Evolutionary conservation across 2,113 vertebrate genomes (phyloP).

Genomic region (Lasiurus cinereus): DNA sequence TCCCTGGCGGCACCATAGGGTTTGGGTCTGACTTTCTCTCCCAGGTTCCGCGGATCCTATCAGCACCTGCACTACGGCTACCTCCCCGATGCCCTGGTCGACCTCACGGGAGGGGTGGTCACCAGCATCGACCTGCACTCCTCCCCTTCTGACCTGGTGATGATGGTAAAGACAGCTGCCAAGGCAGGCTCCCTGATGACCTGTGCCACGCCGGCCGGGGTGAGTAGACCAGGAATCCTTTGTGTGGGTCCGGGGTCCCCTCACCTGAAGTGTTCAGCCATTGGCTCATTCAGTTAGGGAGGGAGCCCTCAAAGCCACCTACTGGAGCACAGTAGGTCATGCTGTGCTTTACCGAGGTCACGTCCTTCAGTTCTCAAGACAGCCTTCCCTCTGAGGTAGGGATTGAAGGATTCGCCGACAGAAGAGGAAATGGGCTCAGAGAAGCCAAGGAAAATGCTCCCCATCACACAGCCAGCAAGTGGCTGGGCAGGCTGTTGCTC

Average conservation of each 20-base stretch:
- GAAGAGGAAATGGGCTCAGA: not conserved
- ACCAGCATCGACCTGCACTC: slow-evolving; percentile 83
- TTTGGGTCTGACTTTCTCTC: not conserved
- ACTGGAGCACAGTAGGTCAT: accelerated
- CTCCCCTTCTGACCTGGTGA: slow-evolving; percentile 84
- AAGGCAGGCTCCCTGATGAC: slow-evolving; percentile 88
- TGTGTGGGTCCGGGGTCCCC: not conserved
- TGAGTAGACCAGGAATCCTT: slow-evolving; percentile 77
- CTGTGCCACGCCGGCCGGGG: slow-evolving; percentile 88
- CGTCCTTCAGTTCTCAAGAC: not conserved
- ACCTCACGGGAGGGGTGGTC: slow-evolving; percentile 94
- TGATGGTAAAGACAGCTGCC: slow-evolving; percentile 87
- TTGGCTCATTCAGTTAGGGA: not conserved
- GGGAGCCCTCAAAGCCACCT: not conserved
- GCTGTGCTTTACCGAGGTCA: accelerated
- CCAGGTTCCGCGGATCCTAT: slow-evolving; percentile 94
- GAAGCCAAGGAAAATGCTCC: not conserved
- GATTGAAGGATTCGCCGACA: not conserved
- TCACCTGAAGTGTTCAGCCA: not conserved
- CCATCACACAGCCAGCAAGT: not conserved
- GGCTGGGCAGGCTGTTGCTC: not conserved
- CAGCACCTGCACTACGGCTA: slow-evolving; percentile 89
- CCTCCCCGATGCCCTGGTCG: slow-evolving; percentile 92
- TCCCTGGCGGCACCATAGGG: accelerated
- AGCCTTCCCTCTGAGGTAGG: not conserved